Percentiles rank a stretch among this genome's conserved stretches.
Conservation (phyloP, 2,797 vertebrate species). For the Dermochelys coriacea region DNA sequence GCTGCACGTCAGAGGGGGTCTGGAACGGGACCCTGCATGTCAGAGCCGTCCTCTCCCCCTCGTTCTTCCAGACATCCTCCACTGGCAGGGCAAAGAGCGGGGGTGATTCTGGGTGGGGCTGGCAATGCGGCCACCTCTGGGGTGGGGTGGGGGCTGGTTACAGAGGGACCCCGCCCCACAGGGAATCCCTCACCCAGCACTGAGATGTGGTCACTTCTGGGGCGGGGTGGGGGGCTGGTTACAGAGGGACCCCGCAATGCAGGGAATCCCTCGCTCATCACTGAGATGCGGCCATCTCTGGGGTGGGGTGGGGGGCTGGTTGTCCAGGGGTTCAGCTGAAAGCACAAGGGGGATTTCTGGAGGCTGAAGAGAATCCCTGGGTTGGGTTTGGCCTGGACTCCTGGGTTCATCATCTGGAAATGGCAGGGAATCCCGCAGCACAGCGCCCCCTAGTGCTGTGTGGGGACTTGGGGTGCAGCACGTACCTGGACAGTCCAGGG, state of each 20-base stretch:
- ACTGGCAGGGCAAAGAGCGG: slow-evolving; percentile 71
- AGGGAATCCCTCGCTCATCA: no score
- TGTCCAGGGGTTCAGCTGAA: no score
- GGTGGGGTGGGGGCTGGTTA: background rate
- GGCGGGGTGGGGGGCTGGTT: no score
- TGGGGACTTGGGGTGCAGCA: no score
- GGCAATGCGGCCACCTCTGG: background rate
- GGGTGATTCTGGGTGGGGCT: background rate
- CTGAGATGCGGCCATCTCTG: no score
- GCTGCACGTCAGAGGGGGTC: slow-evolving; percentile 76
- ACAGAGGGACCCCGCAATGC: no score
- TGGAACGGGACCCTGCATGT: slow-evolving; percentile 81
- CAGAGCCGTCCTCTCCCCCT: slow-evolving; percentile 82
- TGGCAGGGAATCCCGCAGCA: background rate
- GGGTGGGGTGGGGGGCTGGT: no score
- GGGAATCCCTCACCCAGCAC: background rate
- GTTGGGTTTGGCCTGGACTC: background rate
- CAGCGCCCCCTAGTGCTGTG: no score
- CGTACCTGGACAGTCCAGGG: slow-evolving; percentile 73
- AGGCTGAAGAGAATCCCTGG: background rate
- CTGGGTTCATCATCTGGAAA: background rate
- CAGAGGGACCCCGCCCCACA: background rate
- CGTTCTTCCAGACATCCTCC: slow-evolving; percentile 77
- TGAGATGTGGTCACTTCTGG: no score
- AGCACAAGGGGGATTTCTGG: background rate